Percentiles rank a stretch among this genome's conserved stretches.
Conservation (phyloP, 1,140 invertebrate species). For the Drosophila truncata region DNA sequence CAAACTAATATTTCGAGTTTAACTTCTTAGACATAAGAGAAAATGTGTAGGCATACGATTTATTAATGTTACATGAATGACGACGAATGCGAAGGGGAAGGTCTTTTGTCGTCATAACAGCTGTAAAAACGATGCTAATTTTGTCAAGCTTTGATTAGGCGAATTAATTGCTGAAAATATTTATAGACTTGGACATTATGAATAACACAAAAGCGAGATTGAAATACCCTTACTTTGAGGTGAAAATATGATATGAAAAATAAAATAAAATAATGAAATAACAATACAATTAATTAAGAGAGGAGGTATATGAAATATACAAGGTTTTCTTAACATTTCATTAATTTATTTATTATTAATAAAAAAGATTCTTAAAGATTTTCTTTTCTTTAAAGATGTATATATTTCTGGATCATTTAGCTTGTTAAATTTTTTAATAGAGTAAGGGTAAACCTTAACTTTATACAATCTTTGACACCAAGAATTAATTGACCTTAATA, state of each 20-base stretch:
- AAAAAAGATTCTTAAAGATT: too few relatives aligned
- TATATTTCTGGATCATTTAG: neutral
- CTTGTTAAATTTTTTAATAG: too few relatives aligned
- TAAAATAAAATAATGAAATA: neutral
- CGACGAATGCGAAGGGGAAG: accelerated
- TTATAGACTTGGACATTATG: neutral
- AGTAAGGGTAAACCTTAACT: too few relatives aligned
- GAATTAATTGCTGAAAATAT: constrained; percentile 20
- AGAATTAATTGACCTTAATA: constrained; percentile 13
- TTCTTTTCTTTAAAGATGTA: neutral
- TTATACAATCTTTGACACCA: neutral
- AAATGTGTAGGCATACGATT: neutral
- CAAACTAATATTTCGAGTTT: neutral
- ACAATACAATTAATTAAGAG: neutral
- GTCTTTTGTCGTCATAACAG: neutral
- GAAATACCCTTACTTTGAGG: neutral
- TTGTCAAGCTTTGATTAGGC: constrained; percentile 11
- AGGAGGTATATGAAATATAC: too few relatives aligned
- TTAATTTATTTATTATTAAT: too few relatives aligned
- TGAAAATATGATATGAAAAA: neutral
- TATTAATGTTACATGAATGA: neutral
- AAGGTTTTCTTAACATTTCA: too few relatives aligned
- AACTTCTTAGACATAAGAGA: neutral
- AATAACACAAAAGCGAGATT: neutral
- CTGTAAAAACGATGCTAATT: constrained; percentile 8